Evolutionary conservation across 2,797 vertebrate species (phyloP).

Genomic region (Denticeps clupeoides): DNA sequence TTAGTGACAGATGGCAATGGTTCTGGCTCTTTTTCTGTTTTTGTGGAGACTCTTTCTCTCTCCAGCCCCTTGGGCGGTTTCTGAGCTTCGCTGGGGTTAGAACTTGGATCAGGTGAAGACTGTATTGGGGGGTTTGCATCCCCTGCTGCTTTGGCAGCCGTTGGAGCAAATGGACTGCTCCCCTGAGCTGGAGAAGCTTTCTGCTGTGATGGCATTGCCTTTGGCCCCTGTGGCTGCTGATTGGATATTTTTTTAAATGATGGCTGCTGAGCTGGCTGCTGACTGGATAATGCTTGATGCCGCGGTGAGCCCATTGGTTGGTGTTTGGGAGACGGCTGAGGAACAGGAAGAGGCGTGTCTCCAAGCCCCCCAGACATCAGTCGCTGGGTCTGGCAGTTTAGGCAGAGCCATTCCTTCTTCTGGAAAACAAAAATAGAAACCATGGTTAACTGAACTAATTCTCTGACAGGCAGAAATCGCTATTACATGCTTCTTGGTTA

Average conservation of each 20-base stretch:
- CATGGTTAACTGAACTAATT: neutral
- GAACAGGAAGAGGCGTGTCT: constrained; percentile 65
- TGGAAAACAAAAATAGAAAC: constrained; percentile 45
- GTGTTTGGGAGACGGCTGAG: constrained; percentile 68
- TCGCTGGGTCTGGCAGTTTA: constrained; percentile 96
- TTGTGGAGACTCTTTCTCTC: constrained; percentile 39
- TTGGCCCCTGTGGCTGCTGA: constrained; percentile 50
- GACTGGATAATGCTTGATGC: constrained; percentile 52
- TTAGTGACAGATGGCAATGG: constrained; percentile 32
- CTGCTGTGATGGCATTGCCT: constrained; percentile 34
- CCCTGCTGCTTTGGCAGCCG: constrained; percentile 51
- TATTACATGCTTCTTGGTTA: constrained; percentile 9
- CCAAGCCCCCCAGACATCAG: constrained; percentile 84
- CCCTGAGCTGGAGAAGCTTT: constrained; percentile 41
- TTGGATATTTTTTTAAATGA: constrained; percentile 47
- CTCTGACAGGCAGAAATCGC: constrained; percentile 29
- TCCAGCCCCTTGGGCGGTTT: constrained; percentile 41
- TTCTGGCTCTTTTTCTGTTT: constrained; percentile 30
- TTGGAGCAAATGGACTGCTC: constrained; percentile 43
- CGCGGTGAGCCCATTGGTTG: constrained; percentile 63
- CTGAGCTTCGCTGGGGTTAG: constrained; percentile 32
- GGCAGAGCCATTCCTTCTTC: constrained; percentile 98
- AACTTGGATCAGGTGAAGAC: constrained; percentile 11
- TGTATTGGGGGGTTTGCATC: constrained; percentile 43
- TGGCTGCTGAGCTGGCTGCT: constrained; percentile 43